Base-by-base conservation (phyloP, 2,113 vertebrate species). In the Mystacornis crossleyi region DNA sequence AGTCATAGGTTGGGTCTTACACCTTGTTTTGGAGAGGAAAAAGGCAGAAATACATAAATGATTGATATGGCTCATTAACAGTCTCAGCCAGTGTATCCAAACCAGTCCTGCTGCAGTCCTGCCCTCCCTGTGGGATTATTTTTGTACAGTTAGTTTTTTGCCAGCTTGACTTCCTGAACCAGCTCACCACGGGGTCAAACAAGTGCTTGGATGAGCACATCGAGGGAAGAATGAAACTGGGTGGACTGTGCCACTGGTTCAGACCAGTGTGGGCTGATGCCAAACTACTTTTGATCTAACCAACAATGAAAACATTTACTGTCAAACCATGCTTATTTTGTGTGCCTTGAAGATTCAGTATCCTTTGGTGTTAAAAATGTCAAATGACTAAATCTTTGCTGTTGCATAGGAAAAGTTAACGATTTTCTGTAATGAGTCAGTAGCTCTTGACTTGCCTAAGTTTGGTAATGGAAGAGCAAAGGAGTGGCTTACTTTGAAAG, bases 301-400 rank as follows among this genome's bases (percentile, higher is more conserved):
- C 73, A 82, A 12, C 54, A 74, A 48, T 57, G 60, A 42, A 92
- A 90, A 95, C 81, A 38, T 70, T 81, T 92, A 2, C 19, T 86
- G 96, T 85, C 57, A 95, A 81, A 75, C 87, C 43, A 2, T 79
- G 75, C 78, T 93, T 86, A 51, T 77, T 94, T 92, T 90, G 69
- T 50, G 65, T 75, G 95, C 71, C 72, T 86, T 95, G 61, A 86
- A 87, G 92, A 82, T 88, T 69, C 62, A 90, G 4, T 85, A 42
- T 96, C 77, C 73, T 97, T 88, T 93, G 93, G 80, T 93, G 86
- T 92, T 95, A 81, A 87, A 95, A 96, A 91, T 93, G 85, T 95
- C 90, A 81, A 96, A 81, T 91, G 94, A 96, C 96, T 93, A 89
- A 96, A 84, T 95, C 95, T 95, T 94, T 95, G 86, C 83, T 96